Evolutionary conservation across 2,888 invertebrate genomes (phyloP).

Genomic region (Chaitophorus viminalis): DNA sequence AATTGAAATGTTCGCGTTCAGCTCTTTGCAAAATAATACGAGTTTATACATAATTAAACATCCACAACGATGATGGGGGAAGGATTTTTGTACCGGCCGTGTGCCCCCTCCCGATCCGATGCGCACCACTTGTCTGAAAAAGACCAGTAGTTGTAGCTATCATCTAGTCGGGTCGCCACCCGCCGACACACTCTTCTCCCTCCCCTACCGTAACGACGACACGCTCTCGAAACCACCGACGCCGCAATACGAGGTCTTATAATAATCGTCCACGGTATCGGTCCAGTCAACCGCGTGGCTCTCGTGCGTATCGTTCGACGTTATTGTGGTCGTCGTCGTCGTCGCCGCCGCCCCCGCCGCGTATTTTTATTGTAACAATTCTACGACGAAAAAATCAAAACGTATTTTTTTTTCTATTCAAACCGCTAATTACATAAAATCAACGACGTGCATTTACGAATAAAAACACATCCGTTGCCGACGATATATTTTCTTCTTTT

Average conservation of each 20-base stretch:
- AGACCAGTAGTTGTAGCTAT: neutral
- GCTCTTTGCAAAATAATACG: neutral
- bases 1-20: neutral
- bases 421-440: neutral
- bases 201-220: neutral
- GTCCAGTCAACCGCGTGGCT: slow-evolving; percentile 62
- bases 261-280: slow-evolving; percentile 48
- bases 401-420: neutral
- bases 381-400: neutral
- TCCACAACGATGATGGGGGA: no score
- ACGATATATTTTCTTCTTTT: neutral
- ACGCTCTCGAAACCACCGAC: slow-evolving; percentile 16
- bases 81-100: slow-evolving; percentile 10
- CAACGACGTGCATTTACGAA: neutral
- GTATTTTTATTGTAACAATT: neutral
- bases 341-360: neutral
- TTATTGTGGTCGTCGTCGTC: neutral
- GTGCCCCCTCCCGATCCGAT: neutral
- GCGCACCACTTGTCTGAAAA: neutral
- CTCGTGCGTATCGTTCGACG: slow-evolving; percentile 19
- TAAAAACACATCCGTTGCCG: neutral
- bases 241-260: slow-evolving; percentile 50
- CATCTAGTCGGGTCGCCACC: neutral
- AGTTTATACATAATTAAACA: slow-evolving; percentile 7
- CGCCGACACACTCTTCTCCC: neutral